phyloP scores from a whole-genome alignment of 2,113 vertebrate species.

The Corythornis cristatus region DNA sequence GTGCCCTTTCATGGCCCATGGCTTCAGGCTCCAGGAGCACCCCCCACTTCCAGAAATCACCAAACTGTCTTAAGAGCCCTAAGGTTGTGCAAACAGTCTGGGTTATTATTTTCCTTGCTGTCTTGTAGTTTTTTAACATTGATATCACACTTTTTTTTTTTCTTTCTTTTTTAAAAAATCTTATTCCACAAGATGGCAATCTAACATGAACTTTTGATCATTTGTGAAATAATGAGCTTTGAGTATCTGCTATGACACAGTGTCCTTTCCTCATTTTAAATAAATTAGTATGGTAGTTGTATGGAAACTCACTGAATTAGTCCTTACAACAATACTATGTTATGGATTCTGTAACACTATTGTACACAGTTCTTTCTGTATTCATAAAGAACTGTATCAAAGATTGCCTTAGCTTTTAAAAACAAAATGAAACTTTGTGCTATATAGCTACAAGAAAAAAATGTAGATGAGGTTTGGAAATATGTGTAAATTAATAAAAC shows the following conservation, averaged over 20 bases:
- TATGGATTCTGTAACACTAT: not conserved
- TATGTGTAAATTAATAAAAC: too few species aligned
- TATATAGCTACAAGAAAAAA: not conserved
- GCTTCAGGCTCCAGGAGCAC: not conserved
- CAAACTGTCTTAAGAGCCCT: accelerated
- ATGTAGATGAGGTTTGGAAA: too few species aligned
- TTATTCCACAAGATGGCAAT: slow-evolving; percentile 67
- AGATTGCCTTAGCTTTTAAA: not conserved
- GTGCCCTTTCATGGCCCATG: accelerated
- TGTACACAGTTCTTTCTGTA: not conserved
- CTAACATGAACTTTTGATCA: slow-evolving; percentile 14
- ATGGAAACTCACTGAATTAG: not conserved
- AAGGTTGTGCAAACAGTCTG: not conserved
- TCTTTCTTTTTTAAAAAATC: not conserved
- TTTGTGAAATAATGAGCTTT: not conserved
- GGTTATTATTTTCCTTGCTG: not conserved
- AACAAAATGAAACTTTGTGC: not conserved
- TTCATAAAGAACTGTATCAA: not conserved
- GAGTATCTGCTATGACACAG: not conserved
- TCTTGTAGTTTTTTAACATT: not conserved
- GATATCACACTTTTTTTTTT: too few species aligned
- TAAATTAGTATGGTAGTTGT: not conserved
- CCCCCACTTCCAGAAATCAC: not conserved
- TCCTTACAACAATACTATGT: not conserved
- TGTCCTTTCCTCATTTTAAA: not conserved